phyloP scores from a whole-genome alignment of 2,113 vertebrate genomes.

The Physeter macrocephalus region DNA sequence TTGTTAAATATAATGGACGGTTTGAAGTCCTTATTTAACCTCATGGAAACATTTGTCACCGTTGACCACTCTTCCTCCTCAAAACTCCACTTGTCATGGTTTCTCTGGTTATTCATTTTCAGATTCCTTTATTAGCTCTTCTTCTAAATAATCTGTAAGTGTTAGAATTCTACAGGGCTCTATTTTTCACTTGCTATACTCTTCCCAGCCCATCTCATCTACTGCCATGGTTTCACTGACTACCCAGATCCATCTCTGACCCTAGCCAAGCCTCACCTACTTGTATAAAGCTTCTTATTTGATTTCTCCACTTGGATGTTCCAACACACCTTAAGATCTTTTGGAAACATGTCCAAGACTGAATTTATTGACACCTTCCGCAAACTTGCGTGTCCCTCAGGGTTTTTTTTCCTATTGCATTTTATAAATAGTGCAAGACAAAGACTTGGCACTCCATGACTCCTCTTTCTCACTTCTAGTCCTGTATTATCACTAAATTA shows the following conservation, averaged over 20 bases:
- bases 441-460: background rate
- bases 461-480: background rate
- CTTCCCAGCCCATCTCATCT: background rate
- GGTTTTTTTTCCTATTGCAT: background rate
- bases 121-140: background rate
- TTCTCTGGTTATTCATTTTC: background rate
- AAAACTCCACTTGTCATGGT: background rate
- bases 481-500: background rate
- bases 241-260: background rate
- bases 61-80: background rate
- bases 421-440: background rate
- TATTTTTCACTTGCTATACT: background rate
- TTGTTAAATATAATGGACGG: background rate
- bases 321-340: background rate
- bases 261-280: background rate
- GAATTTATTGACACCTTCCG: background rate
- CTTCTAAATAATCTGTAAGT: background rate
- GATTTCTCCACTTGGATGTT: background rate
- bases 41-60: background rate
- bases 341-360: background rate
- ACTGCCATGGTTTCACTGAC: background rate
- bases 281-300: background rate
- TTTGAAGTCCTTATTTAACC: background rate
- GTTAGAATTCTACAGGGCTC: background rate
- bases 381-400: background rate